Evolutionary conservation across 2,113 vertebrate genomes (phyloP), one percentile per base, ranked within the genome.

Genomic region (Chascanopsetta lugubris): DNA sequence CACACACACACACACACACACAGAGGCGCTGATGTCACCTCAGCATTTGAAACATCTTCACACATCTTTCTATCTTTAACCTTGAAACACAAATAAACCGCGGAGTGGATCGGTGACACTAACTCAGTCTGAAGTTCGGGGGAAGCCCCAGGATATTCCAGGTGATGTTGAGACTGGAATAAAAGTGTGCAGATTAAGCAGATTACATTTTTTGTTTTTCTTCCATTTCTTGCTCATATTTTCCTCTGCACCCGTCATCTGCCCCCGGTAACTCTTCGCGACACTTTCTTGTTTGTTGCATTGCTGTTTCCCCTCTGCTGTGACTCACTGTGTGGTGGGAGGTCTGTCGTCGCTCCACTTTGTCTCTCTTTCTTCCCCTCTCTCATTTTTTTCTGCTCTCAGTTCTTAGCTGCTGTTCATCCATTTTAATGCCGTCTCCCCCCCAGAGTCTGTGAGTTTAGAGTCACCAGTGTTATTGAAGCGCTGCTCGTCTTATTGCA

Each of bases 251-350:
- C 53, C 53, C 17, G 10, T 60, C 13, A 25, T 68, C 70, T 69
- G 25, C 55, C 38, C 60, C 40, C 62, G 54, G 51, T 68, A 60
- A 59, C 48, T 69, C 62, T 79, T 71, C 69, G 71, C 32, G 63
- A 50, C 68, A 36, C 29, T 7, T 61, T 72, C 70, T 72, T 69
- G 67, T 79, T 86, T 84, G 72, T 77, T 79, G 67, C 67, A 47
- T 58, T 71, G 46, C 72, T 30, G 30, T 32, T 48, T 46, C 58
- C 55, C 21, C 46, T 47, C 50, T 34, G 30, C 50, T 38, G 54
- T 88, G 81, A 89, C 83, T 88, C 86, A 87, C 62, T 60, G 25
- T 51, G 70, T 78, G 58, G 83, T 87, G 77, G 85, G 87, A 82
- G 82, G 75, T 63, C 51, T 59, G 64, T 64, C 65, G 11, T 64